Conservation (phyloP, 2,888 invertebrate species). For the Patella pellucida region DNA sequence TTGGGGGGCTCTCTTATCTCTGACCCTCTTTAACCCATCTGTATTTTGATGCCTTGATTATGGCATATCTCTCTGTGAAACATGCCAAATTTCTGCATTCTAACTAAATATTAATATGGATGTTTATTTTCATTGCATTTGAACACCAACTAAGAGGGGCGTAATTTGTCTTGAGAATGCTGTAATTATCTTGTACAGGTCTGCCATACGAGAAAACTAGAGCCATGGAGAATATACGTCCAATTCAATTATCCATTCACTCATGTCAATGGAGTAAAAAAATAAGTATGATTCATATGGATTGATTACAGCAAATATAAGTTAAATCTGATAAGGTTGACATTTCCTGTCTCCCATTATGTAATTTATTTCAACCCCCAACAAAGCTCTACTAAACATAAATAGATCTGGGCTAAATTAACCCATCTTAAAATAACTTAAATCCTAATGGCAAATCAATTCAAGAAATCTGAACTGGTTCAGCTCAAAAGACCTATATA, state of each 20-base stretch:
- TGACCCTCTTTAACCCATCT: not conserved
- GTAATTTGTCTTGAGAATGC: not conserved
- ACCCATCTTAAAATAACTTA: too few relatives aligned
- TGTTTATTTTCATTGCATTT: conserved; percentile 7
- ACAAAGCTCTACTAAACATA: too few relatives aligned
- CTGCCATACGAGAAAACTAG: too few relatives aligned
- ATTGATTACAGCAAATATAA: conserved; percentile 2
- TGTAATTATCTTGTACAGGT: not conserved
- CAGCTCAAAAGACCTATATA: not conserved
- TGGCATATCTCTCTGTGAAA: not conserved
- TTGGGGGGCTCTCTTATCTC: not conserved
- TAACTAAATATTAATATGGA: conserved; percentile 5
- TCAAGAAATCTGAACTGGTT: not conserved
- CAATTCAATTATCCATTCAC: too few relatives aligned
- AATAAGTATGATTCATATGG: not conserved
- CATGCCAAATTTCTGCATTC: conserved; percentile 4
- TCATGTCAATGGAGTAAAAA: too few relatives aligned
- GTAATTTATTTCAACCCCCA: conserved; percentile 4
- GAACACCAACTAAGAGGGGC: not conserved
- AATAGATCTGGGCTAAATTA: too few relatives aligned
- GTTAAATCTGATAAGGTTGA: conserved; percentile 4
- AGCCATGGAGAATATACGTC: too few relatives aligned
- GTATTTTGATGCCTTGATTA: too few relatives aligned
- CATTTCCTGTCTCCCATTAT: conserved; percentile 5
- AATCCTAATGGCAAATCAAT: conserved; percentile 6